Base-by-base conservation (phyloP, 2,888 invertebrate species). In the Orchesellides sinensis region DNA sequence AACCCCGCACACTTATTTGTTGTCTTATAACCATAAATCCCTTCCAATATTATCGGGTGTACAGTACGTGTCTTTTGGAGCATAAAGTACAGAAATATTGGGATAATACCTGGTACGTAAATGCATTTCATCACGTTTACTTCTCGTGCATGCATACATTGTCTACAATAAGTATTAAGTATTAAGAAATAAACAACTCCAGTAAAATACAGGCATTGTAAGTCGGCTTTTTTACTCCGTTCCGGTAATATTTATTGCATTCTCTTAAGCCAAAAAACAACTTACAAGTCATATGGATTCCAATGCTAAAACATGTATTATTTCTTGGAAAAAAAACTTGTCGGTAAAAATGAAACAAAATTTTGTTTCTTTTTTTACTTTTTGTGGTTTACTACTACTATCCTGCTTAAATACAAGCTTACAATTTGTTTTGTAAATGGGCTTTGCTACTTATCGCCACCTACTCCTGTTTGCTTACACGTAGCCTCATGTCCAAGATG, bases 341-440 rank as follows among this genome's bases (percentile, higher is more conserved):
- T 81, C 80, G 80, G 80, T 81, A 81, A 59, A 81, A 66, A 49
- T 68, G 65, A 68, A 73, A 81, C 49, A 49, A 72, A 78, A 78
- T 63, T 56, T 63, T 45, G 52, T 77, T 19, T 17, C 49, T 61
- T 68, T 68, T 73, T 61, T 78, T 25, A 47, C 66, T 59, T 56
- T 65, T 52, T 14, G 40, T 14, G n/a, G 47, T 10, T 17, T 14
- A 63, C 35, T 52, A 25, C 32, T n/a, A n/a, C n/a, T n/a, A n/a
- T n/a, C n/a, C n/a, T n/a, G n/a, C n/a, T n/a, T n/a, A n/a, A n/a
- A 40, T 17, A 45, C 40, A 23, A 69, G 25, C 47, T 45, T 19
- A 70, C 54, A 79, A 78, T 63, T 70, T 79, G 70, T 70, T 79
- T 70, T 49, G n/a, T n/a, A n/a, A n/a, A n/a, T n/a, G n/a, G n/a